These are phyloP conservation scores for Cherax destructor DNA, from an alignment of 1,140 invertebrate genomes.

Conservation along the genomic window DNA sequence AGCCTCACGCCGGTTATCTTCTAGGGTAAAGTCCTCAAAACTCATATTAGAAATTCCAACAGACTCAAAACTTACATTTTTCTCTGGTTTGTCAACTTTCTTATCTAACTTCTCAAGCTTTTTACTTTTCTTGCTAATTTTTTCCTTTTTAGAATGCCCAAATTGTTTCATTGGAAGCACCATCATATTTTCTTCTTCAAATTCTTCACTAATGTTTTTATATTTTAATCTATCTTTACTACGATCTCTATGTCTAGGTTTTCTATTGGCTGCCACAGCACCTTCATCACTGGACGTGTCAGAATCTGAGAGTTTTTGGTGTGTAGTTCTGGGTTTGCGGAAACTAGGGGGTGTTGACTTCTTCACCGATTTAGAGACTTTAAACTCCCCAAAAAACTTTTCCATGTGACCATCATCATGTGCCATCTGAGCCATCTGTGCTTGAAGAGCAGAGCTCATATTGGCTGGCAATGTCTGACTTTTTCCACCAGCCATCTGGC, in stretches of 20 bases:
- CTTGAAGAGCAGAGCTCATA: conserved; percentile 66
- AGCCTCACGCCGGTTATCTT: conserved; percentile 78
- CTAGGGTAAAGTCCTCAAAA: conserved; percentile 86
- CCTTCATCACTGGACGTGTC: conserved; percentile 64
- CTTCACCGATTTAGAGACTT: conserved; percentile 72
- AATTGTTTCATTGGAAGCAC: conserved; percentile 66
- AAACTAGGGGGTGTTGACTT: conserved; percentile 72
- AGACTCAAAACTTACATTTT: conserved; percentile 61
- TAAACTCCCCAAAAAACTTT: conserved; percentile 73
- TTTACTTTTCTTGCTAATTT: conserved; percentile 63
- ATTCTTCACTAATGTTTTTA: conserved; percentile 72
- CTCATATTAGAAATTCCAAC: conserved; percentile 86
- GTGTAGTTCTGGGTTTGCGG: conserved; percentile 66
- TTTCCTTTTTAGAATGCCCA: conserved; percentile 76
- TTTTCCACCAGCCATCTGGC: conserved; percentile 18
- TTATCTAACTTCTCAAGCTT: conserved; percentile 60
- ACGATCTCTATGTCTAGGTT: conserved; percentile 61
- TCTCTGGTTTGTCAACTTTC: conserved; percentile 74
- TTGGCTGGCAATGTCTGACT: conserved; percentile 68
- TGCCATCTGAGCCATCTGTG: conserved; percentile 66
- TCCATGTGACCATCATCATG: conserved; percentile 72
- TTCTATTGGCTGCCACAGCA: conserved; percentile 37
- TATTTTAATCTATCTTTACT: conserved; percentile 71
- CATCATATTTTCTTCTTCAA: conserved; percentile 71
- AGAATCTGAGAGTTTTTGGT: conserved; percentile 69